These are phyloP conservation scores for Saccopteryx bilineata DNA, from an alignment of 2,113 vertebrate genomes.

Conservation along the genomic window DNA sequence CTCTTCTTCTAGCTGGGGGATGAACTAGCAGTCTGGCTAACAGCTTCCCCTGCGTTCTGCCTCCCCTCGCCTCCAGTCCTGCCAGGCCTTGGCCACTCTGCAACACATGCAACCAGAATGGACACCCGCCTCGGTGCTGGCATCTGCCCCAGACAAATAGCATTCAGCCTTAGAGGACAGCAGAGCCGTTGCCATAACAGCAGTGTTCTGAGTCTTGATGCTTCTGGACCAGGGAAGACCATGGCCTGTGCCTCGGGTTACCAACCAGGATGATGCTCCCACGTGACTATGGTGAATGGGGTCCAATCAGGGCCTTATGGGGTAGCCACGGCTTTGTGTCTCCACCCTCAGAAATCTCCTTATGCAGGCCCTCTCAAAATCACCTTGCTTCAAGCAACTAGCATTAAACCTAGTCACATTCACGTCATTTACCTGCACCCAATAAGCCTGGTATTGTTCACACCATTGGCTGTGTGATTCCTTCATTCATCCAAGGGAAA, in stretches of 20 bases:
- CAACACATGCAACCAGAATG: too few relatives aligned
- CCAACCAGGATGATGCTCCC: neutral
- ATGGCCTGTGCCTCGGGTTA: neutral
- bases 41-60: neutral
- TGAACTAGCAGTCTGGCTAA: too few relatives aligned
- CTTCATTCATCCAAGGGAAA: neutral
- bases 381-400: neutral
- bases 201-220: neutral
- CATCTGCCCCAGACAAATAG: neutral
- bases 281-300: accelerated
- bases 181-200: neutral
- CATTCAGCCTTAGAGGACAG: neutral
- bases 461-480: neutral
- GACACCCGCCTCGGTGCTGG: neutral
- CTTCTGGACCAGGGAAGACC: neutral
- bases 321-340: neutral
- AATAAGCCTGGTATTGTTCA: neutral
- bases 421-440: neutral
- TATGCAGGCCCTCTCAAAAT: neutral
- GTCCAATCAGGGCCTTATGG: neutral
- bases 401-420: neutral
- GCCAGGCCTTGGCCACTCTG: neutral
- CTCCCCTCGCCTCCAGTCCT: neutral
- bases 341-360: neutral
- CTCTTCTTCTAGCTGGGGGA: neutral